Conservation (phyloP, 2,888 invertebrate species). For the Hedychridium roseum region DNA sequence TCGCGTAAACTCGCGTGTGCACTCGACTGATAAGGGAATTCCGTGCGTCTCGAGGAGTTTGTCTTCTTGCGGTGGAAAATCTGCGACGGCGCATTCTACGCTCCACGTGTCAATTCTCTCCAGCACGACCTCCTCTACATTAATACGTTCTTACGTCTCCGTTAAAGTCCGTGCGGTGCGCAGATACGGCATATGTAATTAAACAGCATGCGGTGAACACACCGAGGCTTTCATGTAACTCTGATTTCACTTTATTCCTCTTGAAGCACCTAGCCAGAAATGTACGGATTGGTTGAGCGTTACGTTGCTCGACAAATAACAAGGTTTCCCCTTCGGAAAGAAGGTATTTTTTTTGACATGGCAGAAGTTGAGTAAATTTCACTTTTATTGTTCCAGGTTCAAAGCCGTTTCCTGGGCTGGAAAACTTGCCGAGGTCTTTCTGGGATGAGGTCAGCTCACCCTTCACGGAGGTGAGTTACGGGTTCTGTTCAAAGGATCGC, state of each 20-base stretch:
- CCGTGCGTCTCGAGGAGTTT: slow-evolving; percentile 24
- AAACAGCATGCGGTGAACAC: too few relatives aligned
- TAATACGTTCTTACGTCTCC: slow-evolving; percentile 20
- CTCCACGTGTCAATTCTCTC: slow-evolving; percentile 6
- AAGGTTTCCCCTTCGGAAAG: too few relatives aligned
- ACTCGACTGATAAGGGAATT: slow-evolving; percentile 48
- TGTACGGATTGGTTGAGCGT: too few relatives aligned
- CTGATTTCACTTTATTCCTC: too few relatives aligned
- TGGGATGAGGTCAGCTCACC: slow-evolving; percentile 62
- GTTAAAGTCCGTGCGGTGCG: too few relatives aligned
- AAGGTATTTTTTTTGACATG: too few relatives aligned
- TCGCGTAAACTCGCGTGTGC: slow-evolving; percentile 41
- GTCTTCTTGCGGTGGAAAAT: slow-evolving; percentile 21
- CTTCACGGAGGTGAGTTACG: slow-evolving; percentile 59
- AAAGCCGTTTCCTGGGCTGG: slow-evolving; percentile 57
- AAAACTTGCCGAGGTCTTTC: slow-evolving; percentile 57
- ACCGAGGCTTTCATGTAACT: too few relatives aligned
- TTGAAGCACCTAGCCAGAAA: too few relatives aligned
- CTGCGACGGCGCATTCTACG: slow-evolving; percentile 19
- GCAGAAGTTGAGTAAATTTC: too few relatives aligned
- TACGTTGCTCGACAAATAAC: too few relatives aligned
- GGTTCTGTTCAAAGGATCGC: too few relatives aligned
- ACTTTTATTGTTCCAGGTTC: slow-evolving; percentile 50
- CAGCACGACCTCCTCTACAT: slow-evolving; percentile 12
- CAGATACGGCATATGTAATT: too few relatives aligned